Conservation (phyloP, 2,888 invertebrate genomes). For the Tiliacea aurago region DNA sequence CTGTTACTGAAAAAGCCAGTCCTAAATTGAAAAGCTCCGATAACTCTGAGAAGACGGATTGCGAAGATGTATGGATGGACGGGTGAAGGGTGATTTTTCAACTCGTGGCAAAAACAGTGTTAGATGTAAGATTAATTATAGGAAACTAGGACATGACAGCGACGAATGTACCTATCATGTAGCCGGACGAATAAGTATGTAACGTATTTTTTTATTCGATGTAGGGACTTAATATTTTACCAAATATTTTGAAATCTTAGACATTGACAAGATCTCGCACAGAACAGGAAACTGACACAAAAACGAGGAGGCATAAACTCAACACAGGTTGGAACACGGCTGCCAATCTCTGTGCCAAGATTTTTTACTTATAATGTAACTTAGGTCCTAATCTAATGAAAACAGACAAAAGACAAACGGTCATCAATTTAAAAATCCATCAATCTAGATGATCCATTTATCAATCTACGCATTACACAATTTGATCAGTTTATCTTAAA, state of each 20-base stretch:
- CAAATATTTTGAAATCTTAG: not conserved
- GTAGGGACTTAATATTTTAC: not conserved
- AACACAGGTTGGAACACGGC: not conserved
- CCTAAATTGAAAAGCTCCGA: conserved; percentile 23
- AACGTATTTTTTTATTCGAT: not conserved
- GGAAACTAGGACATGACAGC: conserved; percentile 22
- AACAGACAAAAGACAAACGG: not conserved
- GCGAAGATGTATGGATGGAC: conserved; percentile 10
- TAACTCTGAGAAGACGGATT: conserved; percentile 23
- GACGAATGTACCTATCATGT: conserved; percentile 6
- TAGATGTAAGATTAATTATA: conserved; percentile 48
- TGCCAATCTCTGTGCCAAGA: not conserved
- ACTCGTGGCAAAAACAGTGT: conserved; percentile 21
- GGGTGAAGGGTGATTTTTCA: conserved; percentile 42
- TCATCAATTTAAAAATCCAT: not conserved
- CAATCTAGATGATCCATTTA: not conserved
- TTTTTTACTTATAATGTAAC: not conserved
- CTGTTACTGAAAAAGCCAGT: conserved; percentile 11
- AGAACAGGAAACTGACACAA: not conserved
- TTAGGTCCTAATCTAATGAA: too few relatives aligned
- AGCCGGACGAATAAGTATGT: not conserved
- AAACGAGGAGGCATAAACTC: not conserved
- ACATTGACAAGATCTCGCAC: not conserved
- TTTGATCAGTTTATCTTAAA: not conserved
- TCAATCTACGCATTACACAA: not conserved